Base-by-base conservation (phyloP, 2,888 invertebrate species). In the Pristionchus exspectatus region DNA sequence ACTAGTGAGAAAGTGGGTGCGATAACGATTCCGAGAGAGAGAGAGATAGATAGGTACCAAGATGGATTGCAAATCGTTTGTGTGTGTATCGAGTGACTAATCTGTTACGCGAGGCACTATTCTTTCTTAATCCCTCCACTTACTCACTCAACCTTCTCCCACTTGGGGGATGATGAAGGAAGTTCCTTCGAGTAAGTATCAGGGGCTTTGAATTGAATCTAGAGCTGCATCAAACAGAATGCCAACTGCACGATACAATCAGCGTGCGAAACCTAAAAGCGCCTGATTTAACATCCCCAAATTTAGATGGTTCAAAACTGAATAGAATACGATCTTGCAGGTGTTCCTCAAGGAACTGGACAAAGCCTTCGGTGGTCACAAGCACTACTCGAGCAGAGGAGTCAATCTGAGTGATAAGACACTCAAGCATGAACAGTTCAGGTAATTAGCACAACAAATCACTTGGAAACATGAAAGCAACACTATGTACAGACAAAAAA, bases 291-390 rank as follows among this genome's bases (percentile, higher is more conserved):
- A 21, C 1, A n/a, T n/a, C n/a, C n/a, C n/a, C n/a, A 63, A 9
- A 16, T 12, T 12, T 2, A 9, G 63, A 9, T 63, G 63, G 21
- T 21, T 9, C 21, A 24, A 63, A 7, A n/a, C 16, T 63, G 16
- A n/a, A 24, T 21, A 66, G 66, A 66, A 27, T 4, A n/a, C 4
- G 27, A 66, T 27, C 33, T 72, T 21, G 14, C 92, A 97, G 96
- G 97, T 98, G 95, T 96, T 98, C 89, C 96, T 99, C 44, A 97
- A 98, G 93, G 98, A 98, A 9, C 97, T 99, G 97, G 98, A 98
- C 96, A 97, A 97, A 95, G 97, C 98, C 91, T 96, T 99, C 81
- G 96, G 96, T 91, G 96, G 96, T 44, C 98, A 99, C 96, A 96
- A 97, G 90, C 98, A 99, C 95, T 99, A 97, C 96, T 97, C 97